These are phyloP conservation scores for Fragum whitleyi DNA, from an alignment of 2,888 invertebrate genomes.

Conservation along the genomic window DNA sequence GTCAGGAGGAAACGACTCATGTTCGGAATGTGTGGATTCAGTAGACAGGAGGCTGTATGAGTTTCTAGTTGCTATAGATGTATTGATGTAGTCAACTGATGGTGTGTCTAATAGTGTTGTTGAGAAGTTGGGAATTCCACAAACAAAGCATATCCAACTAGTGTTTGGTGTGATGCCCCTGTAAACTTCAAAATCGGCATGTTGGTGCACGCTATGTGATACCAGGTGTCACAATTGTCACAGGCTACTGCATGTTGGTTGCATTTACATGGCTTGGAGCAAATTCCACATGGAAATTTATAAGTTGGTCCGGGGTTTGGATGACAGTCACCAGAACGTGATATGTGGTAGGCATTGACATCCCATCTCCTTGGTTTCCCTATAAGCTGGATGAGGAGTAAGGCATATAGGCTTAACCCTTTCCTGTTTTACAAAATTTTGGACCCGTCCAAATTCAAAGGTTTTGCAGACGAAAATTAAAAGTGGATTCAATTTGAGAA, in stretches of 20 bases:
- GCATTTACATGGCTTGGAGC: conserved; percentile 34
- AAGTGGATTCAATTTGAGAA: too few species aligned
- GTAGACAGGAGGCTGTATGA: conserved; percentile 29
- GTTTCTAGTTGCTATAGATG: conserved; percentile 16
- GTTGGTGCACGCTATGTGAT: conserved; percentile 30
- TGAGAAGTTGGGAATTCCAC: too few species aligned
- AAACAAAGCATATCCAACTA: conserved; percentile 35
- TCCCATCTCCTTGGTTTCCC: neutral
- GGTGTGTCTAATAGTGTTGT: conserved; percentile 33
- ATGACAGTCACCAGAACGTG: conserved; percentile 37
- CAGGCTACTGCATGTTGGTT: conserved; percentile 39
- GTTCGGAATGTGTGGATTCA: too few species aligned
- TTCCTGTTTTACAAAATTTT: too few species aligned
- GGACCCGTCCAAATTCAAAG: too few species aligned
- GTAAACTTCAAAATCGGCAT: conserved; percentile 18
- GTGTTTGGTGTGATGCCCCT: conserved; percentile 6
- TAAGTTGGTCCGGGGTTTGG: conserved; percentile 40
- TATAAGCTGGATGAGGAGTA: neutral
- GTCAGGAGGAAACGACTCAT: neutral
- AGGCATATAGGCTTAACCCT: neutral
- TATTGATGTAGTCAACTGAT: conserved; percentile 13
- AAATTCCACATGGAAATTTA: conserved; percentile 41
- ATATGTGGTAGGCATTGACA: neutral
- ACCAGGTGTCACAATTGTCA: too few species aligned
- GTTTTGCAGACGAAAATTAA: too few species aligned